Base-by-base conservation (phyloP, 2,888 invertebrate species). In the Sesia apiformis region DNA sequence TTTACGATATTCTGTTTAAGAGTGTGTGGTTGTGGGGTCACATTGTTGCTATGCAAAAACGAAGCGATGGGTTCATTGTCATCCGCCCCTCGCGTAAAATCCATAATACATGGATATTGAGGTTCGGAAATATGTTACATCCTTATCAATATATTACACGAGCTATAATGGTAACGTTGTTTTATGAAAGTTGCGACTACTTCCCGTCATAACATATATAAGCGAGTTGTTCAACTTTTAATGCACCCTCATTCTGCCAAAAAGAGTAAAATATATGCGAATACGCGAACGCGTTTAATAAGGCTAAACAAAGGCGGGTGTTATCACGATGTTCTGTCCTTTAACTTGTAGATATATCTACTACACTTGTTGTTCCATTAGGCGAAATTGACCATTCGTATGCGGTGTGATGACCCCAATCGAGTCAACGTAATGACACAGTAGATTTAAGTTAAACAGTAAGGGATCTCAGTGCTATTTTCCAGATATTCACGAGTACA, bases 381-480 rank as follows among this genome's bases (percentile, higher is more conserved):
- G 59, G 60, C 55, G 57, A 66, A 77, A 79, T 74, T 66, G 70
- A 62, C 72, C 63, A 81, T 78, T 76, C 67, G 69, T 70, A 70
- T 38, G 38, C 51, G 42, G 42, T n/a, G 38, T 7, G 39, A 39
- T 39, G 51, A 51, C 5, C 51, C 42, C 38, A 51, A 51, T 39
- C 7, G 51, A 38, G 39, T 6, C 51, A 38, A n/a, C 46, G 53
- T 51, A 49, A 49, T 55, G 38, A 46, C 23, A 23, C 23, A 23
- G 23, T 23, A 23, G 23, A 23, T 23, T 23, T 23, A 23, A 23
- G 23, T 46, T 23, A 46, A 46, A 6, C 46, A 46, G 46, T 46
- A 46, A 5, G 46, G 23, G 23, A 23, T 23, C 23, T 23, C 2
- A 23, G 23, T 23, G 23, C 23, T n/a, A n/a, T n/a, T n/a, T 23